Evolutionary conservation across 2,113 vertebrate genomes (phyloP), one percentile per base, ranked within the genome.

Genomic region (Cavia porcellus): DNA sequence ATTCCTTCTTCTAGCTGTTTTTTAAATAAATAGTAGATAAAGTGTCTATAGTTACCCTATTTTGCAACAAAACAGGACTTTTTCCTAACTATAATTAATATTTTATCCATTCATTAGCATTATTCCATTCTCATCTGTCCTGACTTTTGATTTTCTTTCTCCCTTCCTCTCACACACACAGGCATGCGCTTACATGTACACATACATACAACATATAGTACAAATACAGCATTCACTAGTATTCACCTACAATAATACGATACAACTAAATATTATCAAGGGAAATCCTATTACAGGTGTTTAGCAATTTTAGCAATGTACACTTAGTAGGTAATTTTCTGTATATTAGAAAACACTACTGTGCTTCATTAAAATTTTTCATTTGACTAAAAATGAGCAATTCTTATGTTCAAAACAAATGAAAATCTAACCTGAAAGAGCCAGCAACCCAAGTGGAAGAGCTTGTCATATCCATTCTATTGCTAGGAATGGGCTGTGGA

Each of bases 401-500:
- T 47, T 93, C 13, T 90, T 61, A 86, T 82, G 6, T 64, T 93
- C 6, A 93, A 13, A 64, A 91, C 22, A 96, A 90, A 92, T 62
- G 5, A 90, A 92, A 68, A 91, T 38, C 59, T 47, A 96, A 99
- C 99, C 99, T 99, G 97, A 98, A 98, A 97, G 98, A 97, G 66
- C 97, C 82, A 95, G 98, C 87, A 93, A 98, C 96, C 99, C 99
- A 99, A 75, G 87, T 98, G 24, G 98, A 96, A 97, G 98, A 98
- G 80, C 88, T 97, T 94, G 97, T 70, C 92, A 92, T 95, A 85
- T 28, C 98, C 74, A 17, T 93, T 96, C 91, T 98, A 83, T 97
- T 95, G 96, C 82, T 98, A 97, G 98, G 99, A 97, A 99, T 99
- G 72, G 95, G 97, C 98, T 99, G 98, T 93, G 99, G 99, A 96